Evolutionary conservation across 2,113 vertebrate genomes (phyloP).

Genomic region (Leucopsar rothschildi): DNA sequence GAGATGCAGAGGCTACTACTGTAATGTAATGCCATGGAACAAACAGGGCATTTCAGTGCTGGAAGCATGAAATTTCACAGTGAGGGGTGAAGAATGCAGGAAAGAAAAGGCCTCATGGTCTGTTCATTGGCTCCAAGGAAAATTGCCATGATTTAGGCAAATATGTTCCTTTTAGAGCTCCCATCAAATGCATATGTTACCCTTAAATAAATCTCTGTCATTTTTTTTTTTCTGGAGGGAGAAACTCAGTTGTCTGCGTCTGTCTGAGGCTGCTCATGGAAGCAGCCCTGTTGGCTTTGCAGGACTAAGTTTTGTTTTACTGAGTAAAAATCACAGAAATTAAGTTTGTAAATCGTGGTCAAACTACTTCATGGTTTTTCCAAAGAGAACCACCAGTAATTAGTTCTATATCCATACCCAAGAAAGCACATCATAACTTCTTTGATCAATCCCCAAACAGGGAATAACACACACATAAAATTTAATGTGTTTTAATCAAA

Average conservation of each 20-base stretch:
- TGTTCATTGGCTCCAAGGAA: not conserved
- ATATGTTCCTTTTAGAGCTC: not conserved
- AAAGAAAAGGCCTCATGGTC: fast-evolving
- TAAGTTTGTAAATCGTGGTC: not conserved
- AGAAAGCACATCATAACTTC: not conserved
- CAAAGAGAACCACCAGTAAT: not conserved
- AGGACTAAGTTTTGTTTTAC: not conserved
- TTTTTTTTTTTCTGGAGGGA: not conserved
- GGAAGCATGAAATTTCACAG: not conserved
- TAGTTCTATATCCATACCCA: not conserved
- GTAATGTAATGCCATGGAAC: not conserved
- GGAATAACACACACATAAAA: not conserved
- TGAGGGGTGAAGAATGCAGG: not conserved
- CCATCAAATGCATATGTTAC: not conserved
- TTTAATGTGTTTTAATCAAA: not conserved
- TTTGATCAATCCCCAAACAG: not conserved
- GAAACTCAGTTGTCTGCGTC: not conserved
- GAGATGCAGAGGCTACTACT: not conserved
- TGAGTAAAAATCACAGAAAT: not conserved
- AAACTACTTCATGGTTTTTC: not conserved
- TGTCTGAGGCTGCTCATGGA: not conserved
- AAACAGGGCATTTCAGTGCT: not conserved
- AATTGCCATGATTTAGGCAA: not conserved
- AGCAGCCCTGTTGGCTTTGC: not conserved
- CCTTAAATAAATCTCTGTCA: not conserved